Percentiles rank a stretch among this genome's conserved stretches.
phyloP scores from a whole-genome alignment of 23 tunicate species.

The Ascidia mentula region DNA sequence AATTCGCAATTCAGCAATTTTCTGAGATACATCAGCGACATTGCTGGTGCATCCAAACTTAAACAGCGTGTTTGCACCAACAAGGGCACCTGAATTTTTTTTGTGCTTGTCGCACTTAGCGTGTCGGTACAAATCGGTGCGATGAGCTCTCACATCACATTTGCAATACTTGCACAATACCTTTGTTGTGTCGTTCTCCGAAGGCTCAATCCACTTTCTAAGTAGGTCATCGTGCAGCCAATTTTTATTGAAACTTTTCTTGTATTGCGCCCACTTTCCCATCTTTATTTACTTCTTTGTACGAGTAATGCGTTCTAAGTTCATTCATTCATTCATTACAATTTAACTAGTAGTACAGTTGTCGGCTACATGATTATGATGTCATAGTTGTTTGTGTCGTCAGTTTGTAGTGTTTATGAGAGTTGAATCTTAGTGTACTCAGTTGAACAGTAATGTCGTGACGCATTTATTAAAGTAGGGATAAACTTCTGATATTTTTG shows the following conservation, averaged over 20 bases:
- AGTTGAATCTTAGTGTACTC: too few relatives aligned
- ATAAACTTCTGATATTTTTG: too few relatives aligned
- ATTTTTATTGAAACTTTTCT: neutral
- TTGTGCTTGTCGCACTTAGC: neutral
- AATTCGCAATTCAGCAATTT: neutral
- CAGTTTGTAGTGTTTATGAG: too few relatives aligned
- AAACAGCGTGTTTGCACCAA: neutral
- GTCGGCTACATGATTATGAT: too few relatives aligned
- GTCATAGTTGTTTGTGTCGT: too few relatives aligned
- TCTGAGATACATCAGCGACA: neutral
- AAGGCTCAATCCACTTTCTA: neutral
- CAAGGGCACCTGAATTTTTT: neutral
- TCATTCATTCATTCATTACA: too few relatives aligned
- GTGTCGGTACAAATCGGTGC: neutral
- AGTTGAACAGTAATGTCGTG: too few relatives aligned
- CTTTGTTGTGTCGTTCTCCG: neutral
- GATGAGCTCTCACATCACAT: neutral
- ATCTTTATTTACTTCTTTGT: too few relatives aligned
- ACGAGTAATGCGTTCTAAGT: too few relatives aligned
- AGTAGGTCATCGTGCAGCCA: neutral
- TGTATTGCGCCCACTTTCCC: neutral
- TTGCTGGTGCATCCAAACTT: neutral
- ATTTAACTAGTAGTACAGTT: too few relatives aligned
- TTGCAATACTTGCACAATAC: slow-evolving; percentile 10
- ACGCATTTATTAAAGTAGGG: too few relatives aligned